Percentiles rank a stretch among this genome's conserved stretches.
Conservation (phyloP, 2,797 vertebrate genomes). For the Acrossocheilus fasciatus region DNA sequence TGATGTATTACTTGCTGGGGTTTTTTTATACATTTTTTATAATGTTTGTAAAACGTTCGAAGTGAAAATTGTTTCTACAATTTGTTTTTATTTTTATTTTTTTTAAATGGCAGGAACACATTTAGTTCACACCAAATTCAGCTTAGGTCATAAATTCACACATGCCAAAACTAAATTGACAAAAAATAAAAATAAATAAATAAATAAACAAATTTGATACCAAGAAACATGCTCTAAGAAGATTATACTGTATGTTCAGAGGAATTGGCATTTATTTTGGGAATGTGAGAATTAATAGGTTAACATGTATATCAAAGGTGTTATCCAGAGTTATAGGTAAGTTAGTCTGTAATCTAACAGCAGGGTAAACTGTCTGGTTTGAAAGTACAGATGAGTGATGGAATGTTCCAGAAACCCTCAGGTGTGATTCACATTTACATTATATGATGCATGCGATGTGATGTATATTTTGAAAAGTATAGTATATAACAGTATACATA, state of each 20-base stretch:
- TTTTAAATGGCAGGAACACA: neutral
- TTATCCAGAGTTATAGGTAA: neutral
- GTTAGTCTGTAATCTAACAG: constrained; percentile 25
- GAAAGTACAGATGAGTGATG: constrained; percentile 28
- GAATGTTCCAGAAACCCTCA: constrained; percentile 5
- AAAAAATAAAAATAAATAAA: neutral
- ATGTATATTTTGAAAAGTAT: neutral
- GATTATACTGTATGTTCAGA: neutral
- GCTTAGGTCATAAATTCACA: neutral
- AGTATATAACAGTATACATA: too few species aligned
- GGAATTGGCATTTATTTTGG: constrained; percentile 5
- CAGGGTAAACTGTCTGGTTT: constrained; percentile 13
- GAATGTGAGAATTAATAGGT: constrained; percentile 20
- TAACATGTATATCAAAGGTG: neutral
- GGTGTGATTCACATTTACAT: neutral
- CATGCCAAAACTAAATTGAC: neutral
- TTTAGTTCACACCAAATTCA: neutral
- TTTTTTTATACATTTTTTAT: neutral
- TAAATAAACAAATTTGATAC: neutral
- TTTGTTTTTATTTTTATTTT: neutral
- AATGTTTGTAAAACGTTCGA: too few species aligned
- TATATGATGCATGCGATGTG: neutral
- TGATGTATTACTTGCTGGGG: too few species aligned
- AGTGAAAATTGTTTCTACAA: neutral
- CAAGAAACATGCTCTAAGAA: neutral